Base-by-base conservation (phyloP, 2,113 vertebrate species). In the Charina bottae region DNA sequence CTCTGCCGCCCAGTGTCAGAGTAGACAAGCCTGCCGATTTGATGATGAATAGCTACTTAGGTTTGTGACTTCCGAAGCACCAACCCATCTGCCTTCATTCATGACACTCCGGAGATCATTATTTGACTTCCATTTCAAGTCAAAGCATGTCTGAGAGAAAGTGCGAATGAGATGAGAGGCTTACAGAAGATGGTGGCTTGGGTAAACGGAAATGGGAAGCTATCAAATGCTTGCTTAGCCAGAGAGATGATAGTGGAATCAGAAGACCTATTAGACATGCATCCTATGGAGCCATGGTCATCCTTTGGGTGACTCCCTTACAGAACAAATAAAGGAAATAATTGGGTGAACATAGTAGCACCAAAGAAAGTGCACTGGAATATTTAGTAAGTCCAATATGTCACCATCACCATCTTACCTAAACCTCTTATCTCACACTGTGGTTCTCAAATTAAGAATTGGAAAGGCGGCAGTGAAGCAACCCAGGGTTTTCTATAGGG, bases 11-110 rank as follows among this genome's bases (percentile, higher is more conserved):
- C 89, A 93, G 94, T 95, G 94, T 94, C 92, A 96, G 91, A 95
- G 93, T 95, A 95, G 94, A 95, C 96, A 96, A 92, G 89, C 87
- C 94, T 87, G 94, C 97, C 85, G 97, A 97, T 97, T 94, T 98
- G 97, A 97, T 96, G 96, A 97, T 97, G 97, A 98, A 98, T 98
- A 98, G 98, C 98, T 98, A 98, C 96, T 97, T 98, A 98, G 98
- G 98, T 98, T 98, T 97, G 98, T 98, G 96, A 97, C 96, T 96
- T 96, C 89, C 62, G 85, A 96, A 90, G 95, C 94, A 96, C 96
- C 96, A 97, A 87, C 89, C 96, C 94, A 94, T 94, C 94, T 96
- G 94, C 92, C 96, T 94, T 95, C 96, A 94, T 96, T 95, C 94
- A 89, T 95, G 87, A 42, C 90, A 72, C 90, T 96, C 88, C 94